These are phyloP conservation scores for Cololabis saira DNA, from an alignment of 2,113 vertebrate genomes.

Conservation along the genomic window DNA sequence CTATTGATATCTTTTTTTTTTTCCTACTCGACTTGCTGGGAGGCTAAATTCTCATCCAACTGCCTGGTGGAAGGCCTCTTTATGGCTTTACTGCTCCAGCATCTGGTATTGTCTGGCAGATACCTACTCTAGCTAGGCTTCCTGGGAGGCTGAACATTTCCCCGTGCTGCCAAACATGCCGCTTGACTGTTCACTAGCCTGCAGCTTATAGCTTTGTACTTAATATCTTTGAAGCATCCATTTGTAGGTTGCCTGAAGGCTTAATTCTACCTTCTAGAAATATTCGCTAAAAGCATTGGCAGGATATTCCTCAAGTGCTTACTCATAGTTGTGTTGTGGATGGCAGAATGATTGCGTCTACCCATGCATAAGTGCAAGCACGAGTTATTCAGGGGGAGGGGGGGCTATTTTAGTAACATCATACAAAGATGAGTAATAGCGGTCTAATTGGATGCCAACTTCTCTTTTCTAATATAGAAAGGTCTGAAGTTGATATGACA, in stretches of 20 bases:
- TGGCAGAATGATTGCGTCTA: not conserved
- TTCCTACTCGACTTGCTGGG: slow-evolving; percentile 41
- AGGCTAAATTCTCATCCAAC: slow-evolving; percentile 49
- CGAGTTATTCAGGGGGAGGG: slow-evolving; percentile 12
- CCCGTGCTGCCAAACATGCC: slow-evolving; percentile 32
- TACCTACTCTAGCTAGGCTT: slow-evolving; percentile 33
- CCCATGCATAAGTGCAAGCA: slow-evolving; percentile 3
- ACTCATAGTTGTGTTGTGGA: not conserved
- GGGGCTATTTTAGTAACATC: slow-evolving; percentile 30
- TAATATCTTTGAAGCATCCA: slow-evolving; percentile 23
- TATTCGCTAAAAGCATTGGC: slow-evolving; percentile 21
- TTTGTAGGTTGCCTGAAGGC: slow-evolving; percentile 37
- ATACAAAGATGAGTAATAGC: slow-evolving; percentile 24
- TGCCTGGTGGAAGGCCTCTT: slow-evolving; percentile 38
- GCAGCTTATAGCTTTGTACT: slow-evolving; percentile 27
- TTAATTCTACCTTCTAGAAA: slow-evolving; percentile 19
- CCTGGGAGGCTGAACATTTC: slow-evolving; percentile 31
- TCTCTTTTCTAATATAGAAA: not conserved
- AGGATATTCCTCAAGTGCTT: not conserved
- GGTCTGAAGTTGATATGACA: slow-evolving; percentile 34
- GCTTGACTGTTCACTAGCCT: slow-evolving; percentile 23
- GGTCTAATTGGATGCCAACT: slow-evolving; percentile 4
- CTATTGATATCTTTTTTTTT: slow-evolving; percentile 25
- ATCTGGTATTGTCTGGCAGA: slow-evolving; percentile 59
- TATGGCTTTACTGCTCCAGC: slow-evolving; percentile 46